Evolutionary conservation across 1,140 invertebrate genomes (phyloP).

Genomic region (Scaptomyza pallida): DNA sequence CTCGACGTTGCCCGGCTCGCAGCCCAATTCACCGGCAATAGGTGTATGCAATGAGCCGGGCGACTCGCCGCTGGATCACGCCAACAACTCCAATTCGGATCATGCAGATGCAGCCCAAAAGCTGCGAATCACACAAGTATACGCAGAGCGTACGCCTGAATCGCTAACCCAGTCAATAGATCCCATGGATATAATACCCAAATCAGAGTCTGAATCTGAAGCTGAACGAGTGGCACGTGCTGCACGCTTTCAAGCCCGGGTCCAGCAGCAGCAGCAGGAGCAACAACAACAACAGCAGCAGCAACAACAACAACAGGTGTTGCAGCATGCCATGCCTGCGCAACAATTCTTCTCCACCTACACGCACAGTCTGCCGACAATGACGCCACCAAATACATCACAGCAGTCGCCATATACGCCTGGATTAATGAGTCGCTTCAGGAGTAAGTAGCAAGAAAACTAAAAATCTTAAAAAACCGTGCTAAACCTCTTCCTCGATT

Average conservation of each 20-base stretch:
- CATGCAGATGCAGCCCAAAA: constrained; percentile 60
- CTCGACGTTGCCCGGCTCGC: constrained; percentile 38
- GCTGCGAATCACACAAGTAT: constrained; percentile 53
- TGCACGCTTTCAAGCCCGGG: constrained; percentile 57
- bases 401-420: constrained; percentile 70
- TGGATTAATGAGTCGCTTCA: constrained; percentile 74
- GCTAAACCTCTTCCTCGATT: constrained; percentile 14
- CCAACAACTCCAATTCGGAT: constrained; percentile 64
- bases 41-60: constrained; percentile 56
- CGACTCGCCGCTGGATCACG: constrained; percentile 64
- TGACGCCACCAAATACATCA: constrained; percentile 55
- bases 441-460: constrained; percentile 60
- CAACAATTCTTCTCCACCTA: constrained; percentile 70
- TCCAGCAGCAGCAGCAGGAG: constrained; percentile 60
- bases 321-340: constrained; percentile 58
- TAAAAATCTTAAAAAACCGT: no score
- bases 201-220: constrained; percentile 69
- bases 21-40: constrained; percentile 61
- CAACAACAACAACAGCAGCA: constrained; percentile 54
- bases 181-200: constrained; percentile 79
- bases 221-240: constrained; percentile 57
- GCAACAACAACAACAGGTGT: constrained; percentile 46
- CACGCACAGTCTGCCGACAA: constrained; percentile 62
- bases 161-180: constrained; percentile 74
- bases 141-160: constrained; percentile 64